Base-by-base conservation (phyloP, 2,797 vertebrate genomes). In the Mus spretus region DNA sequence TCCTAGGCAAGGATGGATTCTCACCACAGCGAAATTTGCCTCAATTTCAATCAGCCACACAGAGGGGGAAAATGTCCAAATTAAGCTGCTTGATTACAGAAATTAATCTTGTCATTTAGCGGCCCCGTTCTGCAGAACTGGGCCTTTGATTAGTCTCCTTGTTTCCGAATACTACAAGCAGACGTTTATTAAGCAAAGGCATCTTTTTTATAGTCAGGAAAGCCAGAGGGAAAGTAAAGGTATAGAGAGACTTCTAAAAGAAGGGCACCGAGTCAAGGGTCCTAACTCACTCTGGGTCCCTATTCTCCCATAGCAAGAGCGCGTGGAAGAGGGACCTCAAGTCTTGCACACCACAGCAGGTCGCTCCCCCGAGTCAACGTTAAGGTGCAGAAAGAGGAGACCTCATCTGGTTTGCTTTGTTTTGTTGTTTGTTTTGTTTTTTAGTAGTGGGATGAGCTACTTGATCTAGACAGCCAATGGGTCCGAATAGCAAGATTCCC, bases 61-160 rank as follows among this genome's bases (percentile, higher is more conserved):
- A 98, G 98, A 98, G 92, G 97, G 74, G 63, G 97, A 96, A 98
- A 98, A 96, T 91, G 98, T 98, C 98, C 98, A 98, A 98, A 99
- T 99, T 98, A 98, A 98, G 98, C 98, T 98, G 95, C 98, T 98
- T 99, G 98, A 98, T 98, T 98, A 98, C 98, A 95, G 98, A 98
- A 98, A 99, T 99, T 99, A 98, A 98, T 98, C 98, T 98, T 98
- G 98, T 98, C 98, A 98, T 97, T 98, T 98, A 98, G 98, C 92
- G 65, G 98, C 97, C 97, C 98, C 97, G 97, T 97, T 99, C 98
- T 97, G 97, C 95, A 97, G 98, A 98, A 98, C 92, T 63, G 96
- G 98, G 98, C 93, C 98, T 99, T 98, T 99, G 98, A 99, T 98
- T 98, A 98, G 98, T 97, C 98, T 98, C 96, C 98, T 98, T 98